Percentiles rank a stretch among this genome's conserved stretches.
Conservation (phyloP, 2,113 vertebrate species). For the Misgurnus anguillicaudatus region DNA sequence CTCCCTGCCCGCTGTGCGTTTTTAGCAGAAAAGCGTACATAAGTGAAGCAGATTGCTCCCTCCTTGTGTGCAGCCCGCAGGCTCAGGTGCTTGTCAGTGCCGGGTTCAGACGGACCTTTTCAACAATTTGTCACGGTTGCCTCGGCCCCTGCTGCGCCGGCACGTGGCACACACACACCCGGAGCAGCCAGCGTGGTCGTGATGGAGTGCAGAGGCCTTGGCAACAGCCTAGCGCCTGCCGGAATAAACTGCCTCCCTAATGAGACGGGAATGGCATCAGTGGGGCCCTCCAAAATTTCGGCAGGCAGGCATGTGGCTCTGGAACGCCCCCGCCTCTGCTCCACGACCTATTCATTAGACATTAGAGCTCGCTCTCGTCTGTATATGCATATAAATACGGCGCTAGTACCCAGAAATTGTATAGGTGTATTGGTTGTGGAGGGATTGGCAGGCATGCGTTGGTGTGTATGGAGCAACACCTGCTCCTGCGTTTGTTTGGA, state of each 20-base stretch:
- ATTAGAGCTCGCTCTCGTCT: slow-evolving; percentile 51
- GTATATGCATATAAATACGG: not conserved
- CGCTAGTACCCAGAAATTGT: not conserved
- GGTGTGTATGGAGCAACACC: slow-evolving; percentile 41
- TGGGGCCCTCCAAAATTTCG: slow-evolving; percentile 77
- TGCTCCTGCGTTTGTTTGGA: slow-evolving; percentile 47
- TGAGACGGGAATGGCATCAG: slow-evolving; percentile 83
- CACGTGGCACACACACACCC: slow-evolving; percentile 80
- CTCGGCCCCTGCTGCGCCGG: slow-evolving; percentile 87
- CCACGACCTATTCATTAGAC: slow-evolving; percentile 82
- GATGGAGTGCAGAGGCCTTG: slow-evolving; percentile 71
- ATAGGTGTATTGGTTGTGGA: not conserved
- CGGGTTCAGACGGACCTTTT: slow-evolving; percentile 84
- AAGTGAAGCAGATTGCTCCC: slow-evolving; percentile 52
- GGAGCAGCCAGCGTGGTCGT: slow-evolving; percentile 69
- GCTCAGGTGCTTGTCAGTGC: slow-evolving; percentile 92
- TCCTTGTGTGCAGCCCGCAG: slow-evolving; percentile 65
- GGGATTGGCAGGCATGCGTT: not conserved
- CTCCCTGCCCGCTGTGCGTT: slow-evolving; percentile 39
- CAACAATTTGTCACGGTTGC: slow-evolving; percentile 92
- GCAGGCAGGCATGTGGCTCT: slow-evolving; percentile 68
- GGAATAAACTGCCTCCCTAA: slow-evolving; percentile 80
- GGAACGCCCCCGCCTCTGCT: slow-evolving; percentile 57
- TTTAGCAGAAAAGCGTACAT: slow-evolving; percentile 36
- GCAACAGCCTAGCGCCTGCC: slow-evolving; percentile 79